Percentiles rank a stretch among this genome's conserved stretches.
These are phyloP conservation scores for Steatocranus sp. DNA, from an alignment of 2,797 vertebrate genomes.

Conservation along the genomic window DNA sequence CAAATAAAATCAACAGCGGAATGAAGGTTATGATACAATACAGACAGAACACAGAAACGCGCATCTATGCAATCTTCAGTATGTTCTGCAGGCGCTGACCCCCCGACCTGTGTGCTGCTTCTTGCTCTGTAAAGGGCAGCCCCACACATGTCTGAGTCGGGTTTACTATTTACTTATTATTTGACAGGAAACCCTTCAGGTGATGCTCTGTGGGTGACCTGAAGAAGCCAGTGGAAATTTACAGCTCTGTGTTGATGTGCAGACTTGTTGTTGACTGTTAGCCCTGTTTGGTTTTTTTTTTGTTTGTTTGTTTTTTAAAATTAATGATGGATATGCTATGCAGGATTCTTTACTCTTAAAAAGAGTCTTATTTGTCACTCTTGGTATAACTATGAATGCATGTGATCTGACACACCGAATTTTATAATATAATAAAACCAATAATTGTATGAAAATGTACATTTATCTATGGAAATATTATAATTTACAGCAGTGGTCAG, in stretches of 20 bases:
- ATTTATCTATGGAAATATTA: background rate
- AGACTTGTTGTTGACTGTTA: background rate
- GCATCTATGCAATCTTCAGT: background rate
- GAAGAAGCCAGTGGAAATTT: slow-evolving; percentile 26
- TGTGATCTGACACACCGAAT: background rate
- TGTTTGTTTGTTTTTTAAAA: background rate
- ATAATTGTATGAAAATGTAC: background rate
- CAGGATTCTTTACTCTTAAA: background rate
- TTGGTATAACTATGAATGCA: background rate
- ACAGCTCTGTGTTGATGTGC: background rate
- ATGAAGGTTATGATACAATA: background rate
- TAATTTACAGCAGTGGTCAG: background rate
- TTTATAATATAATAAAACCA: background rate
- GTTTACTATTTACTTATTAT: slow-evolving; percentile 24
- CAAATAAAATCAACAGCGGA: background rate
- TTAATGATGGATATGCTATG: background rate
- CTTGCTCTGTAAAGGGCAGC: slow-evolving; percentile 24
- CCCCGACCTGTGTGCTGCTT: background rate
- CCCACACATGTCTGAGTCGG: slow-evolving; percentile 27
- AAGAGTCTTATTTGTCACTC: background rate
- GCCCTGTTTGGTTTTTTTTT: background rate
- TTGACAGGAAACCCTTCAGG: slow-evolving; percentile 46
- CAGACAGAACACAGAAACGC: background rate
- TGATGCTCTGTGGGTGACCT: slow-evolving; percentile 51
- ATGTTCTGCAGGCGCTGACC: slow-evolving; percentile 20